Conservation (phyloP, 2,888 invertebrate genomes). For the Nasonia oneida region DNA sequence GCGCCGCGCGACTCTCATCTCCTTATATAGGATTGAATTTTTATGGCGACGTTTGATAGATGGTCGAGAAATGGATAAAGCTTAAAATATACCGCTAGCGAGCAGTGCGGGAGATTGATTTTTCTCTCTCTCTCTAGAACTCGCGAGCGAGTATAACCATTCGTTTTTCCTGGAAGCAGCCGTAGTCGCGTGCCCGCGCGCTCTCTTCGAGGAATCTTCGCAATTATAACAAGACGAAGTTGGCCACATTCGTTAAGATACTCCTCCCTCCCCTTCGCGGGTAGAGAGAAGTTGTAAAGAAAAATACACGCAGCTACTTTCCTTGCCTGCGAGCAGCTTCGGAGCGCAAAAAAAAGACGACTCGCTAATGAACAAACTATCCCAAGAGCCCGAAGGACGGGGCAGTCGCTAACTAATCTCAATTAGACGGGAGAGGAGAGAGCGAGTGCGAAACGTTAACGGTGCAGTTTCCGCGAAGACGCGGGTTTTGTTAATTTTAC, state of each 20-base stretch:
- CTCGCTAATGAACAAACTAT: slow-evolving; percentile 74
- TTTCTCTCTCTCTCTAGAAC: not conserved
- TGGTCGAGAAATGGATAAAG: not conserved
- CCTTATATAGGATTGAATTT: slow-evolving; percentile 10
- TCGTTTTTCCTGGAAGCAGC: not conserved
- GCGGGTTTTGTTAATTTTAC: not conserved
- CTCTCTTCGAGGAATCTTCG: slow-evolving; percentile 44
- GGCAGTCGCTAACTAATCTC: slow-evolving; percentile 70
- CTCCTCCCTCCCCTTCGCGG: slow-evolving; percentile 38
- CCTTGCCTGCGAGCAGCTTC: slow-evolving; percentile 47
- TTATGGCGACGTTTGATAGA: slow-evolving; percentile 8
- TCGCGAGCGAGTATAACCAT: not conserved
- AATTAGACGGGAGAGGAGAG: slow-evolving; percentile 63
- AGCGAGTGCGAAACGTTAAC: not conserved
- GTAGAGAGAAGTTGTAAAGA: slow-evolving; percentile 71
- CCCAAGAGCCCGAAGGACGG: slow-evolving; percentile 59
- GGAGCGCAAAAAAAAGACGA: slow-evolving; percentile 66
- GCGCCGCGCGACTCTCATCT: not conserved
- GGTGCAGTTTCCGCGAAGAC: not conserved
- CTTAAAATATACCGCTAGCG: not conserved
- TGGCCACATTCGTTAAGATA: slow-evolving; percentile 46
- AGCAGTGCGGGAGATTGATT: not conserved
- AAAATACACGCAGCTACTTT: slow-evolving; percentile 69
- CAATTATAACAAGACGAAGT: slow-evolving; percentile 41
- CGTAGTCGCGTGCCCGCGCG: not conserved